Conservation (phyloP, 2,888 invertebrate species). For the Nemapogon koenigi region DNA sequence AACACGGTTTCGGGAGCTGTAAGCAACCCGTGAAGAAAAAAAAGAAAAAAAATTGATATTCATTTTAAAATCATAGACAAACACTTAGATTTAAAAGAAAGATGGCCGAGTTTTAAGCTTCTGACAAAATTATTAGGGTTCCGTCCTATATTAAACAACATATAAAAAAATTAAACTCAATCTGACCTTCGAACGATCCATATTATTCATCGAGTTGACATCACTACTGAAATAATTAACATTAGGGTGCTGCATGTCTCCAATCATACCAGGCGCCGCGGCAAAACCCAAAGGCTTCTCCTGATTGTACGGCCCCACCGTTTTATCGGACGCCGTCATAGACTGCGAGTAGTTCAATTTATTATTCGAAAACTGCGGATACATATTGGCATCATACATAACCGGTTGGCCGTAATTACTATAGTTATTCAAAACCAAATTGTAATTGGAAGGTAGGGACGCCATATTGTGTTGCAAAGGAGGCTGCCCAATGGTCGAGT, state of each 20-base stretch:
- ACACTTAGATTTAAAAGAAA: too few species aligned
- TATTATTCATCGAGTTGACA: background rate
- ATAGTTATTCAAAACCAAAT: constrained; percentile 37
- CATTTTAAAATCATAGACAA: too few species aligned
- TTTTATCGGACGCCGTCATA: constrained; percentile 32
- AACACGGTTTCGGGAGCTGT: too few species aligned
- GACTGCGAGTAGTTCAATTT: constrained; percentile 33
- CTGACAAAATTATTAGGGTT: too few species aligned
- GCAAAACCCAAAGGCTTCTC: too few species aligned
- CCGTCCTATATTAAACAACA: too few species aligned
- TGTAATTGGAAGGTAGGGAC: constrained; percentile 37
- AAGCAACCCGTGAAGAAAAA: too few species aligned
- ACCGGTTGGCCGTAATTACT: constrained; percentile 31
- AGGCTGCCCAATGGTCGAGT: constrained; percentile 36
- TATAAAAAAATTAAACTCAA: too few species aligned
- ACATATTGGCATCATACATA: constrained; percentile 47
- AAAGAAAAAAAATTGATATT: too few species aligned
- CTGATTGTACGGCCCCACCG: constrained; percentile 9
- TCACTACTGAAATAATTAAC: too few species aligned
- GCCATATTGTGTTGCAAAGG: constrained; percentile 41
- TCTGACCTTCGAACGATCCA: too few species aligned
- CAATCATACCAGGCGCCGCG: background rate
- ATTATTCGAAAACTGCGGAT: constrained; percentile 38
- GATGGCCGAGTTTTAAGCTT: too few species aligned
- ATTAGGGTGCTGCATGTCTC: background rate